Conservation (phyloP, 2,113 vertebrate species). For the Ariopsis seemanni region DNA sequence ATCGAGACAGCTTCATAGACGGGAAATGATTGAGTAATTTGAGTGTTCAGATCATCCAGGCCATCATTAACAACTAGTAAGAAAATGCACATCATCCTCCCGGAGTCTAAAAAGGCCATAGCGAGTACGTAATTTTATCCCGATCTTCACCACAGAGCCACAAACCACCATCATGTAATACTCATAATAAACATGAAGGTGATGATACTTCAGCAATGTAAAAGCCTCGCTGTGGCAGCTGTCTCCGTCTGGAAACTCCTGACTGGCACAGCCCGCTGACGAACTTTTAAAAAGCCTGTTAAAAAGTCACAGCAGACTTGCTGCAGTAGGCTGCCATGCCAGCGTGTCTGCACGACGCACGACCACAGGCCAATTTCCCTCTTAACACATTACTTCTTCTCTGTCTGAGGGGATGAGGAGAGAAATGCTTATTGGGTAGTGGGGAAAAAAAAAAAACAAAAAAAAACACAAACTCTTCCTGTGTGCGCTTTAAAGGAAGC, state of each 20-base stretch:
- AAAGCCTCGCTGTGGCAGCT: conserved; percentile 37
- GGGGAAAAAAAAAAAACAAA: not conserved
- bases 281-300: conserved; percentile 39
- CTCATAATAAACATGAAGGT: conserved; percentile 26
- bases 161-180: conserved; percentile 28
- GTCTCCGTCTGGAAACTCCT: conserved; percentile 2
- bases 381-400: conserved; percentile 37
- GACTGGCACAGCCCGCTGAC: conserved; percentile 20
- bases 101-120: not conserved
- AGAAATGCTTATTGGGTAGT: not conserved
- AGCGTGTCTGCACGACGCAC: not conserved
- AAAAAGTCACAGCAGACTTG: conserved; percentile 39
- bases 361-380: conserved; percentile 41
- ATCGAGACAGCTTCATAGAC: not conserved
- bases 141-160: conserved; percentile 14
- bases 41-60: not conserved
- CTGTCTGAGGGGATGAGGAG: not conserved
- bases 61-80: not conserved
- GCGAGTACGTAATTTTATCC: not conserved
- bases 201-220: conserved; percentile 40
- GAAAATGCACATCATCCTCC: not conserved
- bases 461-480: not conserved
- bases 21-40: not conserved
- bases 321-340: conserved; percentile 5
- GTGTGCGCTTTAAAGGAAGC: conserved; percentile 14